Conservation (phyloP, 2,113 vertebrate species). For the Pseudopodoces humilis region DNA sequence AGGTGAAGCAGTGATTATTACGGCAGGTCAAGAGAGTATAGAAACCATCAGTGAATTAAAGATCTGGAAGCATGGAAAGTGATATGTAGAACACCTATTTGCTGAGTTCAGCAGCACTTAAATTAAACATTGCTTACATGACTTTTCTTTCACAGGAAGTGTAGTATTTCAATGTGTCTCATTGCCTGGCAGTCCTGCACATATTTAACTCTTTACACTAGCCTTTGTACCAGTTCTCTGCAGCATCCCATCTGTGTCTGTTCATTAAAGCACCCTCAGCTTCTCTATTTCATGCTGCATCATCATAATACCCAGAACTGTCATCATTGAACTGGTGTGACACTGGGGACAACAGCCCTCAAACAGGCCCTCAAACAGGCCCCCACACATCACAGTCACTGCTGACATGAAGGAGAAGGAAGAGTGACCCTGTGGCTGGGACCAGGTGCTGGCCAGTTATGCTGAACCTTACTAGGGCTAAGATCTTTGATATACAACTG, state of each 20-base stretch:
- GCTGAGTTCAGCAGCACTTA: constrained; percentile 41
- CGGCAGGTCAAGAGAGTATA: not conserved
- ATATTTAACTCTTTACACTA: not conserved
- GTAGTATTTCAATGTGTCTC: not conserved
- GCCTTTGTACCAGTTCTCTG: not conserved
- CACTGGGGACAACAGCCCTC: not conserved
- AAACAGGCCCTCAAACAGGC: not conserved
- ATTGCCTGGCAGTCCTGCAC: not conserved
- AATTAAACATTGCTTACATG: constrained; percentile 10
- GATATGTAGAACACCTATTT: constrained; percentile 7
- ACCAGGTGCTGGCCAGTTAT: not conserved
- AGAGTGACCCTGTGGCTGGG: not conserved
- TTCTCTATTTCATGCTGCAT: not conserved
- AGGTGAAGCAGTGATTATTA: not conserved
- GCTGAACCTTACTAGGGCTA: not conserved
- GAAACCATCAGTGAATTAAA: constrained; percentile 9
- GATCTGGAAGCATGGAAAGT: not conserved
- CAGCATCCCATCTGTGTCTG: not conserved
- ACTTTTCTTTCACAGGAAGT: not conserved
- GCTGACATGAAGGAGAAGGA: not conserved
- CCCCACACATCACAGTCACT: not conserved
- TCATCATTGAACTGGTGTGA: not conserved
- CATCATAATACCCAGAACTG: not conserved
- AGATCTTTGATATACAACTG: not conserved
- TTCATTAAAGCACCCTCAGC: not conserved